Conservation (phyloP, 2,888 invertebrate genomes). For the Argynnis bischoffii region DNA sequence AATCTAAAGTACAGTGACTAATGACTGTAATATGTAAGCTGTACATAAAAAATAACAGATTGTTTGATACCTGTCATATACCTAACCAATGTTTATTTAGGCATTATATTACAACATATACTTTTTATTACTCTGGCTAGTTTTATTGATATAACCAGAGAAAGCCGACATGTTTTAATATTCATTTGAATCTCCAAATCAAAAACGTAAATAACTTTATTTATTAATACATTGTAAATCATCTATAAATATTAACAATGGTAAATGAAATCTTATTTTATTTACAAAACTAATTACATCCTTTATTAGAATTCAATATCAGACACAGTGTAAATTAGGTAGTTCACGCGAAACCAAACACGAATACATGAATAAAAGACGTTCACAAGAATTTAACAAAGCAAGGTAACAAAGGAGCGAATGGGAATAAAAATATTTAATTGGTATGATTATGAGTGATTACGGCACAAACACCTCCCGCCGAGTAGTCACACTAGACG, state of each 20-base stretch:
- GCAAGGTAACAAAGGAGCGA: constrained; percentile 63
- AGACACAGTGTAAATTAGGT: constrained; percentile 39
- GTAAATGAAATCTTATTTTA: constrained; percentile 7
- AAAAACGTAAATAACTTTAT: neutral
- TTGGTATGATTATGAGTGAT: constrained; percentile 76
- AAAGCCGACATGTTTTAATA: no score
- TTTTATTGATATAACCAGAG: no score
- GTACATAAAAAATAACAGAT: constrained; percentile 36
- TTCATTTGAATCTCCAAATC: neutral
- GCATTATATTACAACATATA: no score
- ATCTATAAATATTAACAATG: constrained; percentile 12
- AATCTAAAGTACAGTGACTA: constrained; percentile 43
- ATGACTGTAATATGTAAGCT: constrained; percentile 40
- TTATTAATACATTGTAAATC: constrained; percentile 5
- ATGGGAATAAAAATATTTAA: constrained; percentile 78
- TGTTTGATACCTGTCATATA: constrained; percentile 28
- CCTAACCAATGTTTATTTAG: no score
- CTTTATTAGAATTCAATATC: constrained; percentile 22
- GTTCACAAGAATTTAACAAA: constrained; percentile 64
- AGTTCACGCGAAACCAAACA: constrained; percentile 40
- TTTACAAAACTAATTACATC: constrained; percentile 6
- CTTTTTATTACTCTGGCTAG: no score
- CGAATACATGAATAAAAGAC: constrained; percentile 60
- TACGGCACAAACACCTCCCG: constrained; percentile 75
- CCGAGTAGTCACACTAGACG: constrained; percentile 46